A percentile compares a stretch with the other conserved stretches of the same genome.
These are phyloP conservation scores for Jacana jacana DNA, from an alignment of 2,113 vertebrate species.

Conservation along the genomic window DNA sequence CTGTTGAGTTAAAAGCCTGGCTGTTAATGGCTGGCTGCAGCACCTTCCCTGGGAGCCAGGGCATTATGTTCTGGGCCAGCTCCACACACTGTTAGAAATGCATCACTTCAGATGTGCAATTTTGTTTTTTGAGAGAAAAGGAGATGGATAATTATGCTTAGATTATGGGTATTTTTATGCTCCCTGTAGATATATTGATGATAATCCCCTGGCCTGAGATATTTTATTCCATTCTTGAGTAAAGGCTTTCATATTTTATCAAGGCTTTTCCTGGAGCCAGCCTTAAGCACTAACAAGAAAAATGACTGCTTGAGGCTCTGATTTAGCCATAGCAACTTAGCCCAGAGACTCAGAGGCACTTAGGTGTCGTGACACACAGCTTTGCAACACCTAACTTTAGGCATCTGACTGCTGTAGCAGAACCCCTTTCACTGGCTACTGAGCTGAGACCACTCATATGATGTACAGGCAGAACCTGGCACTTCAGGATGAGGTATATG, in stretches of 20 bases:
- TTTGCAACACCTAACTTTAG: background rate
- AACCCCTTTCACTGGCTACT: background rate
- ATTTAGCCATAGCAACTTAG: background rate
- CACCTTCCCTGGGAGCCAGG: background rate
- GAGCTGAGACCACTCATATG: background rate
- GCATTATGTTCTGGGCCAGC: background rate
- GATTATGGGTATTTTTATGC: background rate
- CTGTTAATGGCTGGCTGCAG: background rate
- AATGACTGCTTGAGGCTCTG: background rate
- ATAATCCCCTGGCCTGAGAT: background rate
- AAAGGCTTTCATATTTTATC: constrained; percentile 45
- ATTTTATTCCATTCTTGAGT: constrained; percentile 11
- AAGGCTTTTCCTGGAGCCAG: constrained; percentile 24
- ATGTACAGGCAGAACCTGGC: background rate
- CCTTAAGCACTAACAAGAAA: constrained; percentile 36
- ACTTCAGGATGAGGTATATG: background rate
- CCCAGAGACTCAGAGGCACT: background rate
- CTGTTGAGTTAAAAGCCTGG: too few species aligned
- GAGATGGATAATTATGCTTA: background rate
- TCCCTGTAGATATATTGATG: background rate
- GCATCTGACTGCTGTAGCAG: background rate
- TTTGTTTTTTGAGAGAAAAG: background rate
- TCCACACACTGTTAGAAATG: background rate
- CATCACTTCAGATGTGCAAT: background rate
- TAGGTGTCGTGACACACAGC: background rate